These are phyloP conservation scores for Eudyptes chrysolophus DNA, from an alignment of 2,113 vertebrate genomes.

Conservation along the genomic window DNA sequence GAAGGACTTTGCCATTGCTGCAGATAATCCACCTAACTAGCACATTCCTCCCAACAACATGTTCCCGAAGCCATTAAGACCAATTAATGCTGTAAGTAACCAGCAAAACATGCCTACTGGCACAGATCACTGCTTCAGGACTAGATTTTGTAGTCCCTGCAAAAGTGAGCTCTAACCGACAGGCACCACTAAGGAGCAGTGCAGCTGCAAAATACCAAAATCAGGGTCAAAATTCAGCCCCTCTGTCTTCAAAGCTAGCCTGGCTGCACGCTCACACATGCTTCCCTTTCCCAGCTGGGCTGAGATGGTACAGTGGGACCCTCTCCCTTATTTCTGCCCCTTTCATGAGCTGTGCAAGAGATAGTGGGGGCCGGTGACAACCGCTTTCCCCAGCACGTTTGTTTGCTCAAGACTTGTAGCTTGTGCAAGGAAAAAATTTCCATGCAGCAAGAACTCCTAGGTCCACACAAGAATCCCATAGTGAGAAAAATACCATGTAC, in stretches of 20 bases:
- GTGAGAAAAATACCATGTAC: background rate
- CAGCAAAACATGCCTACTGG: background rate
- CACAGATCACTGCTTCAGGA: background rate
- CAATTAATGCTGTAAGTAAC: background rate
- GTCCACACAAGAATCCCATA: rapidly evolving
- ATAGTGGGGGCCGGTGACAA: rapidly evolving
- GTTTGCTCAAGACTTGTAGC: background rate
- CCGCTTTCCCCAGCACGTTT: rapidly evolving
- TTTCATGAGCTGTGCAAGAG: background rate
- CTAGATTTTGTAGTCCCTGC: background rate
- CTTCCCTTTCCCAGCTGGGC: background rate
- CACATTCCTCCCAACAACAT: background rate
- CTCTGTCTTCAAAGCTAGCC: background rate
- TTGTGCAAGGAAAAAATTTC: background rate
- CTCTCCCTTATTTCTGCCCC: background rate
- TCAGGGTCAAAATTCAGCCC: background rate
- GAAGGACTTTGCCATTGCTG: background rate
- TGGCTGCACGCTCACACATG: too few relatives aligned
- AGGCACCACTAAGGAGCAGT: background rate
- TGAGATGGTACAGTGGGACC: background rate
- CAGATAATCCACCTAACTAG: background rate
- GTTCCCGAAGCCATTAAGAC: background rate
- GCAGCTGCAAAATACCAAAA: background rate
- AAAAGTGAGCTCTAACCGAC: background rate
- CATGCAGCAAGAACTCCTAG: background rate